Base-by-base conservation (phyloP, 2,113 vertebrate genomes). In the Acanthisitta chloris region DNA sequence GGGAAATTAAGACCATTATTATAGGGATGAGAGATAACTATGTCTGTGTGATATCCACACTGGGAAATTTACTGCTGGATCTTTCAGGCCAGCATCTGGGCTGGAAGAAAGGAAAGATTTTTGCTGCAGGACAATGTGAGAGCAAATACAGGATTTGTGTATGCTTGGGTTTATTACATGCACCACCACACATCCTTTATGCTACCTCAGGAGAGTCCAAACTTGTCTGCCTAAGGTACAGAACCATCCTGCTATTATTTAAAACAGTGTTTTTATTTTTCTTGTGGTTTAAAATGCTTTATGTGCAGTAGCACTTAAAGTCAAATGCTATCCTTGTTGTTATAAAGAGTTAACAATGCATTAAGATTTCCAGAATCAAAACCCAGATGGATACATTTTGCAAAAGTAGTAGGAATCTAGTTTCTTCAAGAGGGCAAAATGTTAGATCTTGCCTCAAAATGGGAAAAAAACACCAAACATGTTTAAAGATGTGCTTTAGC, bases 111-210 rank as follows among this genome's bases (percentile, higher is more conserved):
- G 31, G 52, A 88, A 76, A 24, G 24, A 67, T 40, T 69, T 81
- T 74, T 86, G 12, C 29, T 82, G 10, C 9, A 67, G 1, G 34
- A 52, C 4, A 59, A 17, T 28, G 14, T 76, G 23, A 81, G 14
- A 46, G 10, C 14, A 87, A 59, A 85, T 36, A 10, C 3, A 72
- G 10, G 7, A 7, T 23, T 76, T 78, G 71, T 67, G 0, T 54
- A 58, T 52, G 3, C 21, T 55, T 83, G 34, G 3, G 42, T 90
- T 38, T 65, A 26, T 70, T 81, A 36, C n/a, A n/a, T 33, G 21
- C 43, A 33, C 6, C 4, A 8, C 11, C 29, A 2, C 7, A 7
- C 4, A 13, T 14, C 11, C 5, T 6, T 5, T 1, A 1, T 72
- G 24, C 17, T 76, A 6, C 29, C 55, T 76, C 21, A 92, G 40